Evolutionary conservation across 2,888 invertebrate genomes (phyloP), one percentile per base, ranked within the genome.

Genomic region (Steromphala cineraria): DNA sequence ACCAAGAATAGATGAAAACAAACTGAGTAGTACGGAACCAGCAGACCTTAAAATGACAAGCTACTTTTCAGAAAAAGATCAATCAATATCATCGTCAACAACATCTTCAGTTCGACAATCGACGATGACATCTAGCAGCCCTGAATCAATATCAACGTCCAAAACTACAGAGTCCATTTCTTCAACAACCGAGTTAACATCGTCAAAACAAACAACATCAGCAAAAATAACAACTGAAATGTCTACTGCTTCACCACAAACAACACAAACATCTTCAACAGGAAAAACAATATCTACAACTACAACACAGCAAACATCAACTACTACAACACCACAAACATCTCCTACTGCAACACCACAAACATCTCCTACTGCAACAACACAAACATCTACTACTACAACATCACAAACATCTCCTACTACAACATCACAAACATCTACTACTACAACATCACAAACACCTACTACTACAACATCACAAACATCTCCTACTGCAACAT

Each of bases 221-320:
- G 77, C 13, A 67, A 67, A 17, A 75, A 56, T 75, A 80, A 80
- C 81, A 31, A 21, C 79, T 17, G 10, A 56, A 28, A 28, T 52
- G 5, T 17, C 79, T 28, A 71, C 46, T 17, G 2, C 71, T n/a
- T n/a, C 71, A 36, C 52, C 53, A 0, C 10, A 52, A 17, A 71
- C 71, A 21, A n/a, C n/a, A n/a, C n/a, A n/a, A n/a, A n/a, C n/a
- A n/a, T n/a, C n/a, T n/a, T n/a, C n/a, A n/a, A n/a, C n/a, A n/a
- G n/a, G n/a, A n/a, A n/a, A n/a, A n/a, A n/a, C n/a, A n/a, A n/a
- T n/a, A n/a, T 53, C 31, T 15, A 19, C 76, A 19, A 21, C 76
- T n/a, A 10, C 76, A 46, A 13, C 76, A 21, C 7, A 31, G 0
- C 15, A 15, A 8, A 17, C 28, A 28, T 2, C 31, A 2, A 2